phyloP scores from a whole-genome alignment of 2,888 invertebrate genomes.

The Anagyrus pseudococci region DNA sequence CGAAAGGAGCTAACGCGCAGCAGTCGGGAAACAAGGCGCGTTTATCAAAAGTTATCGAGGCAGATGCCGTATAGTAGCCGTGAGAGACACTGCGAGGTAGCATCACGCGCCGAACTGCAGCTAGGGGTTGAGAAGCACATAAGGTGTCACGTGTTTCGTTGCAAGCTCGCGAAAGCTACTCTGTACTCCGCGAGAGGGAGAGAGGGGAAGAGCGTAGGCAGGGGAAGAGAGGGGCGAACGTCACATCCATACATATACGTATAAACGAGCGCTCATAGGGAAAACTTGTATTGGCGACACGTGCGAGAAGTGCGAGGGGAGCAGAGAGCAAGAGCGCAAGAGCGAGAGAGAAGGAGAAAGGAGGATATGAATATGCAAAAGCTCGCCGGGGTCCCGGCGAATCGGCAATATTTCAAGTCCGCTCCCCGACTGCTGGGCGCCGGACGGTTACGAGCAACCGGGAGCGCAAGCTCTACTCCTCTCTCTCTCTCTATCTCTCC shows the following conservation, averaged over 20 bases:
- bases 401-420: slow-evolving; percentile 51
- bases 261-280: background rate
- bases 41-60: slow-evolving; percentile 30
- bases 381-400: slow-evolving; percentile 49
- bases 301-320: slow-evolving; percentile 41
- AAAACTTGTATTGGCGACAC: slow-evolving; percentile 50
- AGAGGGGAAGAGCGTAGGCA: slow-evolving; percentile 1
- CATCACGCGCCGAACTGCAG: background rate
- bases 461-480: slow-evolving; percentile 3
- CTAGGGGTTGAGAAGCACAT: background rate
- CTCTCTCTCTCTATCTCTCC: too few species aligned
- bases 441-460: background rate
- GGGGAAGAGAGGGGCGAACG: slow-evolving; percentile 29
- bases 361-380: slow-evolving; percentile 54
- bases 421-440: slow-evolving; percentile 6
- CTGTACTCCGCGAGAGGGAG: background rate
- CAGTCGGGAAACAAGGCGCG: slow-evolving; percentile 32
- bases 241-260: slow-evolving; percentile 8
- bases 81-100: too few species aligned
- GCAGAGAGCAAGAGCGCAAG: too few species aligned
- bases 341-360: background rate
- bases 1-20: too few species aligned
- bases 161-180: too few species aligned
- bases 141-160: background rate
- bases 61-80: slow-evolving; percentile 2